These are phyloP conservation scores for Crossaster papposus DNA, from an alignment of 53 echinoderm and acorn worm species.

Conservation along the genomic window DNA sequence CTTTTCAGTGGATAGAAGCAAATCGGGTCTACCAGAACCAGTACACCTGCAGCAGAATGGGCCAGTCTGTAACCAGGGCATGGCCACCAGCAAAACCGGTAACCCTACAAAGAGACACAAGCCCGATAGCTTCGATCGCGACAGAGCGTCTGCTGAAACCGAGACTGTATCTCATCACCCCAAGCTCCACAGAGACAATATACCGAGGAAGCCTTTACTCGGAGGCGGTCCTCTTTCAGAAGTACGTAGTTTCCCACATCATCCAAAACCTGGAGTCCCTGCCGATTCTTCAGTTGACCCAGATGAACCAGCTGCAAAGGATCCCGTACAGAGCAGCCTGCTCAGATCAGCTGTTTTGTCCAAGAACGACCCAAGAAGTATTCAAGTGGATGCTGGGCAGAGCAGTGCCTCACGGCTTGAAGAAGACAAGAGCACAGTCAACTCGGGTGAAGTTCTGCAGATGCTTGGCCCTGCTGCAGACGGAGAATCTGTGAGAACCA, in stretches of 20 bases:
- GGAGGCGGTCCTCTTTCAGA: neutral
- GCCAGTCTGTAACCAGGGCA: neutral
- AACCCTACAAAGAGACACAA: conserved; percentile 19
- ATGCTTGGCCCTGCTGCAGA: neutral
- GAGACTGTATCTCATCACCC: neutral
- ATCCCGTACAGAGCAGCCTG: neutral
- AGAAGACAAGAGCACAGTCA: neutral
- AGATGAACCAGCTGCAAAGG: neutral
- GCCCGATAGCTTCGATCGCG: neutral
- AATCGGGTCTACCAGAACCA: neutral
- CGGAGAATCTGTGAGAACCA: neutral
- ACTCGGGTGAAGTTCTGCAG: neutral
- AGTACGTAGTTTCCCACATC: neutral
- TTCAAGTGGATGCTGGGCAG: neutral
- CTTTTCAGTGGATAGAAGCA: neutral
- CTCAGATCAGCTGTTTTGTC: neutral
- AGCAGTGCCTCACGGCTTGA: neutral
- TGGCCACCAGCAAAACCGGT: conserved; percentile 10
- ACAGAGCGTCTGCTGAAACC: neutral
- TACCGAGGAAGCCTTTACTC: neutral
- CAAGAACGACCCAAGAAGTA: neutral
- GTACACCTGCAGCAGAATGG: neutral
- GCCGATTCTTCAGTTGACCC: neutral
- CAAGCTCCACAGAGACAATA: neutral
- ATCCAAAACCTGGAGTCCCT: neutral